Evolutionary conservation across 92 coral and sea anemone genomes (phyloP).

Genomic region (Parazoanthus swiftii): DNA sequence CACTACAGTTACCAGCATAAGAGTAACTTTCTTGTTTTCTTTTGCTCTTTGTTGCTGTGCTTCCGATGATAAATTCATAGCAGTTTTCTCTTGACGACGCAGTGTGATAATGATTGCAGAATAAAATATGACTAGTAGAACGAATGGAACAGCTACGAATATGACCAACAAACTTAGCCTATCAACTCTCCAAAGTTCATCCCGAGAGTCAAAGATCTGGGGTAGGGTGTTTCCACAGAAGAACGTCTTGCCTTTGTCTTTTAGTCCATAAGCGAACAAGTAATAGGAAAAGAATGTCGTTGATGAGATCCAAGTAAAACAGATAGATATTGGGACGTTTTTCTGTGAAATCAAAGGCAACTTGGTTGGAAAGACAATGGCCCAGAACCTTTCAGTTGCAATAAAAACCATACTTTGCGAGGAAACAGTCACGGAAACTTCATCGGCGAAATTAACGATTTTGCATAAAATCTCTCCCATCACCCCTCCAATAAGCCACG

Average conservation of each 20-base stretch:
- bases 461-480: conserved; percentile 10
- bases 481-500: conserved; percentile 9
- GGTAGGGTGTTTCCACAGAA: neutral
- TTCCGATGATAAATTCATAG: neutral
- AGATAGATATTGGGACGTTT: neutral
- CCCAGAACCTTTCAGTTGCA: conserved; percentile 25
- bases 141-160: neutral
- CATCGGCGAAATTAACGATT: conserved; percentile 18
- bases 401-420: conserved; percentile 25
- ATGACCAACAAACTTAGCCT: neutral
- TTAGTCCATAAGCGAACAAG: neutral
- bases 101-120: conserved; percentile 2
- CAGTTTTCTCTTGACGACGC: conserved; percentile 2
- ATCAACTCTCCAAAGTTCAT: conserved; percentile 25
- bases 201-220: neutral
- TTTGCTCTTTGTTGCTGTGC: neutral
- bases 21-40: conserved; percentile 8
- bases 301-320: conserved; percentile 20
- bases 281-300: conserved; percentile 2
- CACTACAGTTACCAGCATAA: conserved; percentile 1
- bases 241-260: neutral
- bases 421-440: conserved; percentile 10
- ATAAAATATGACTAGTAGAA: neutral
- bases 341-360: neutral
- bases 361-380: conserved; percentile 18